These are phyloP conservation scores for Gambusia affinis DNA, from an alignment of 2,113 vertebrate species.

Conservation along the genomic window DNA sequence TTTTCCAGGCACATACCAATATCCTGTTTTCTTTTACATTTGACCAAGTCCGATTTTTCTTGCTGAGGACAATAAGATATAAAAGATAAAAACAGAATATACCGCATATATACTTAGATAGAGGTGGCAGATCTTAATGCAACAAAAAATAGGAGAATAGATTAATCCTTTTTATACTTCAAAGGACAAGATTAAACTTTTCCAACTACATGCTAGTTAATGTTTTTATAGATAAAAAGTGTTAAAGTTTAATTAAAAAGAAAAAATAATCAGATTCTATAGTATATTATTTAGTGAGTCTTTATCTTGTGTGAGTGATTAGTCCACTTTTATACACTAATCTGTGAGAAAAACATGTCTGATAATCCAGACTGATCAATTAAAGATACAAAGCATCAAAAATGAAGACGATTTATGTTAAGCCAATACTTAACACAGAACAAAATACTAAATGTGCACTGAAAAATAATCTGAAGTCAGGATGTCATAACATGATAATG, in stretches of 20 bases:
- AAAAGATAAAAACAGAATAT: too few relatives aligned
- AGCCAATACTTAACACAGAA: not conserved
- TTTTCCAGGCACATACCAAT: not conserved
- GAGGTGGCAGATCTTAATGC: not conserved
- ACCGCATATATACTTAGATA: too few relatives aligned
- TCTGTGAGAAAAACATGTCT: too few relatives aligned
- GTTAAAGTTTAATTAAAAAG: not conserved
- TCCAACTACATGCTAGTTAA: not conserved
- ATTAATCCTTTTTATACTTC: not conserved
- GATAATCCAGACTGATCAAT: too few relatives aligned
- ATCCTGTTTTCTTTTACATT: not conserved
- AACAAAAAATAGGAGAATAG: not conserved
- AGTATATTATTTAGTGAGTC: not conserved
- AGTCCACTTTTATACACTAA: too few relatives aligned
- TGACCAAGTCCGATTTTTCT: not conserved
- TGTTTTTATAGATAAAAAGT: not conserved
- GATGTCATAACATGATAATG: not conserved
- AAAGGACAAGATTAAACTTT: not conserved
- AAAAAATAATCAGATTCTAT: not conserved
- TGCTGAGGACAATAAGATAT: too few relatives aligned
- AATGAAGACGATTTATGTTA: not conserved
- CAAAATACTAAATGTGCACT: constrained; percentile 1
- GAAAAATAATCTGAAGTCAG: constrained; percentile 2
- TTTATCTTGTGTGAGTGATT: too few relatives aligned
- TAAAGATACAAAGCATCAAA: too few relatives aligned